Conservation (phyloP, 2,888 invertebrate species). For the Phortica magna region DNA sequence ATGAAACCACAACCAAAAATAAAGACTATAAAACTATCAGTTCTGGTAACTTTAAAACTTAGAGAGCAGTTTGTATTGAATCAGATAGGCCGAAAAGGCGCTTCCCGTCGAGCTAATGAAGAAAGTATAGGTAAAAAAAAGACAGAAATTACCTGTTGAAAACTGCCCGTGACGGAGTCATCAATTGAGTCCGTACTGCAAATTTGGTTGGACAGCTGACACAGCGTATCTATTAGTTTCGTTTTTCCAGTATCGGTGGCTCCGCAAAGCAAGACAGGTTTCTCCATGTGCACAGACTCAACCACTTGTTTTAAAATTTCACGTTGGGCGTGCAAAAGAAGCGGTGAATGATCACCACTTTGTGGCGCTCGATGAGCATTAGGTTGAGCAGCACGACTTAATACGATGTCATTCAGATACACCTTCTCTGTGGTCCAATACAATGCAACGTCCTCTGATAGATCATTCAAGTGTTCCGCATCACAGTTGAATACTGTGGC, state of each 20-base stretch:
- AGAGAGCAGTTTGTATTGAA: neutral
- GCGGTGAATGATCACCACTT: slow-evolving; percentile 75
- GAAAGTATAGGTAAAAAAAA: too few species aligned
- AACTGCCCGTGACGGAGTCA: slow-evolving; percentile 86
- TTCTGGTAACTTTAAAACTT: too few species aligned
- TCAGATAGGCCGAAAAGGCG: too few species aligned
- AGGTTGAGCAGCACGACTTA: slow-evolving; percentile 76
- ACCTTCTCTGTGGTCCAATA: slow-evolving; percentile 81
- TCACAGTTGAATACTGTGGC: slow-evolving; percentile 79
- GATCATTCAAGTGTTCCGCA: slow-evolving; percentile 66
- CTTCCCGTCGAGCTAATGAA: too few species aligned
- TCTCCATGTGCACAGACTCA: slow-evolving; percentile 93
- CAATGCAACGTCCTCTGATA: slow-evolving; percentile 80
- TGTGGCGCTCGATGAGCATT: slow-evolving; percentile 48
- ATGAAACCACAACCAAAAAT: too few species aligned
- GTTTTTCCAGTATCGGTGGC: slow-evolving; percentile 77
- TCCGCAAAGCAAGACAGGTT: slow-evolving; percentile 87
- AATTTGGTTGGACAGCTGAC: slow-evolving; percentile 72
- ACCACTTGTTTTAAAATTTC: slow-evolving; percentile 87
- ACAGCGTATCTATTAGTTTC: slow-evolving; percentile 75
- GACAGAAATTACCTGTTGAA: slow-evolving; percentile 89
- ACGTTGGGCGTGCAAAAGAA: slow-evolving; percentile 81
- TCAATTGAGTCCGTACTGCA: slow-evolving; percentile 77
- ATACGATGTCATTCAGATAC: slow-evolving; percentile 83
- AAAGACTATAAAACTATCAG: too few species aligned